Percentiles rank a stretch among this genome's conserved stretches.
phyloP scores from a whole-genome alignment of 2,888 invertebrate genomes.

The Phoenoteleia sp. region DNA sequence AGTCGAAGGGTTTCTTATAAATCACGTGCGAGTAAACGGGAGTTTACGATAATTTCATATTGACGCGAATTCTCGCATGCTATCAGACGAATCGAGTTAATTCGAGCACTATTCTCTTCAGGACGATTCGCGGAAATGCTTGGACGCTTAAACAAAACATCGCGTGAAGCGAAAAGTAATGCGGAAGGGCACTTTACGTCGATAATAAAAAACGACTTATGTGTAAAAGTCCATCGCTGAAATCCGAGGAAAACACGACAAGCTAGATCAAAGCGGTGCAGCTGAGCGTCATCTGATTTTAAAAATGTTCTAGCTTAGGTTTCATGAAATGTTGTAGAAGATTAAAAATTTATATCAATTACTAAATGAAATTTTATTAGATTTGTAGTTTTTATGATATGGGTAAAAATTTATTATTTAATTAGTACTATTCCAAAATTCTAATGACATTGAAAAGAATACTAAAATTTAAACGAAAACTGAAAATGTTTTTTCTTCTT shows the following conservation, averaged over 20 bases:
- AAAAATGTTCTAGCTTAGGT: too few species aligned
- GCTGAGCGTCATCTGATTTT: too few species aligned
- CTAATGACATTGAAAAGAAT: too few species aligned
- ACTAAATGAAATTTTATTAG: too few species aligned
- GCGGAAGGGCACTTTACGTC: slow-evolving; percentile 64
- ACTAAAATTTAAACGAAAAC: too few species aligned
- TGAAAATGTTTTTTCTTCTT: too few species aligned
- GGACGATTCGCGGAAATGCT: slow-evolving; percentile 57
- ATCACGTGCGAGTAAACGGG: slow-evolving; percentile 63
- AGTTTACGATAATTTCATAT: slow-evolving; percentile 56
- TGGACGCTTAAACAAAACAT: slow-evolving; percentile 67
- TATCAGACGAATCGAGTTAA: slow-evolving; percentile 59
- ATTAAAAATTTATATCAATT: too few species aligned
- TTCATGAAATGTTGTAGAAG: too few species aligned
- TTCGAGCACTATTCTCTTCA: slow-evolving; percentile 56
- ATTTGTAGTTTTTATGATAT: too few species aligned
- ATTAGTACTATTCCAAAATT: too few species aligned
- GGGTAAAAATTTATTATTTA: not conserved
- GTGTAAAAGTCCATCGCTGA: slow-evolving; percentile 10
- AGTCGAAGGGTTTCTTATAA: slow-evolving; percentile 25
- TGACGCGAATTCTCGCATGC: slow-evolving; percentile 62
- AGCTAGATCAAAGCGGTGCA: slow-evolving; percentile 12
- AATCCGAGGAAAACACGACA: slow-evolving; percentile 45
- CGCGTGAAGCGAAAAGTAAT: slow-evolving; percentile 68
- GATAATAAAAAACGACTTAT: slow-evolving; percentile 63